Evolutionary conservation across 1,140 invertebrate species (phyloP).

Genomic region (Dendrolimus kikuchii): DNA sequence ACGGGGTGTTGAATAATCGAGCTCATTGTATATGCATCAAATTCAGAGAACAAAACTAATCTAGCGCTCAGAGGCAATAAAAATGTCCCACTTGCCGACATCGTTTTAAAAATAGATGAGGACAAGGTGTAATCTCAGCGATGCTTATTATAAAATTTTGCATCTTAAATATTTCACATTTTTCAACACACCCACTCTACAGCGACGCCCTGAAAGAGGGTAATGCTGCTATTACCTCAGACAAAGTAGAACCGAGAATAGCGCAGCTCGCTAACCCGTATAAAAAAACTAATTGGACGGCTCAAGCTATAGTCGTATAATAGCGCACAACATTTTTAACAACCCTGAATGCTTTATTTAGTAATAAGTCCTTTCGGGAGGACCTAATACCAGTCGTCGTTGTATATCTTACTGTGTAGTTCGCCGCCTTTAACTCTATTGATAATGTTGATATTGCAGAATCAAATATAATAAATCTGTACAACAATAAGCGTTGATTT

Average conservation of each 20-base stretch:
- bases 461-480: slow-evolving; percentile 50
- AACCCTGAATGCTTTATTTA: slow-evolving; percentile 3
- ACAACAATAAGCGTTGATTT: slow-evolving; percentile 63
- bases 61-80: slow-evolving; percentile 62
- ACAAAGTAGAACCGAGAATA: slow-evolving; percentile 30
- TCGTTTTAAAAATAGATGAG: slow-evolving; percentile 65
- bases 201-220: slow-evolving; percentile 29
- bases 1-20: slow-evolving; percentile 61
- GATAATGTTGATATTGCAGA: slow-evolving; percentile 19
- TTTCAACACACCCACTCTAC: slow-evolving; percentile 43
- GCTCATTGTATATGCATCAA: slow-evolving; percentile 70
- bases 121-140: slow-evolving; percentile 64
- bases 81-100: slow-evolving; percentile 60
- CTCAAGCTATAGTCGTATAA: slow-evolving; percentile 16
- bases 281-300: slow-evolving; percentile 20
- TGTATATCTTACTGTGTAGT: not conserved
- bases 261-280: slow-evolving; percentile 10
- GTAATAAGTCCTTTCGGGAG: not conserved
- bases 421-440: slow-evolving; percentile 8
- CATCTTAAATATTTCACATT: slow-evolving; percentile 61
- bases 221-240: slow-evolving; percentile 44
- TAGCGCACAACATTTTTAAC: slow-evolving; percentile 10
- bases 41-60: slow-evolving; percentile 70
- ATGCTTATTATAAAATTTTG: slow-evolving; percentile 66
- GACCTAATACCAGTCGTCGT: not conserved